Percentiles rank a stretch among this genome's conserved stretches.
phyloP scores from a whole-genome alignment of 2,113 vertebrate genomes.

The Sisor rabdophorus region DNA sequence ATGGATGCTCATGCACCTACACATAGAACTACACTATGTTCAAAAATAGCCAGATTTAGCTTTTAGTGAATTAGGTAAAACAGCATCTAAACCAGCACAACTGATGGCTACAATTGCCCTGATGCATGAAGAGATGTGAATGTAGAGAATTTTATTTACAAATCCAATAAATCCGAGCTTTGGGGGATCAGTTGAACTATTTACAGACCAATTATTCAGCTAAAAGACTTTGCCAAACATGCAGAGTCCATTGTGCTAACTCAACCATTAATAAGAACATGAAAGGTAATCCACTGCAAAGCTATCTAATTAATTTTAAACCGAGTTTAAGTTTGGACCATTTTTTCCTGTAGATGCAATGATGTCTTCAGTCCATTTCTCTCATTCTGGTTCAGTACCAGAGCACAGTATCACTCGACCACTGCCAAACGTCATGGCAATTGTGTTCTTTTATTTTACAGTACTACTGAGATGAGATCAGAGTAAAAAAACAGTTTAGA shows the following conservation, averaged over 20 bases:
- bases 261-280: neutral
- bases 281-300: neutral
- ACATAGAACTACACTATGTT: neutral
- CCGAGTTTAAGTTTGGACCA: neutral
- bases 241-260: neutral
- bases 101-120: neutral
- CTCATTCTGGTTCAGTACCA: neutral
- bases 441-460: constrained; percentile 12
- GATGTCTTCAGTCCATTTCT: neutral
- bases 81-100: neutral
- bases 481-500: constrained; percentile 32
- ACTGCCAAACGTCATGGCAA: constrained; percentile 17
- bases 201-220: neutral
- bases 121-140: neutral
- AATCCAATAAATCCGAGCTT: constrained; percentile 10
- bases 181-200: constrained; percentile 1
- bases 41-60: neutral
- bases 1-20: too few relatives aligned
- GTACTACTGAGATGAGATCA: constrained; percentile 21
- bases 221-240: neutral
- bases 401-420: neutral
- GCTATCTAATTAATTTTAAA: neutral
- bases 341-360: neutral
- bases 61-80: neutral
- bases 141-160: constrained; percentile 15